Percentiles rank a stretch among this genome's conserved stretches.
phyloP scores from a whole-genome alignment of 2,797 vertebrate genomes.

The Cheirogaleus major region DNA sequence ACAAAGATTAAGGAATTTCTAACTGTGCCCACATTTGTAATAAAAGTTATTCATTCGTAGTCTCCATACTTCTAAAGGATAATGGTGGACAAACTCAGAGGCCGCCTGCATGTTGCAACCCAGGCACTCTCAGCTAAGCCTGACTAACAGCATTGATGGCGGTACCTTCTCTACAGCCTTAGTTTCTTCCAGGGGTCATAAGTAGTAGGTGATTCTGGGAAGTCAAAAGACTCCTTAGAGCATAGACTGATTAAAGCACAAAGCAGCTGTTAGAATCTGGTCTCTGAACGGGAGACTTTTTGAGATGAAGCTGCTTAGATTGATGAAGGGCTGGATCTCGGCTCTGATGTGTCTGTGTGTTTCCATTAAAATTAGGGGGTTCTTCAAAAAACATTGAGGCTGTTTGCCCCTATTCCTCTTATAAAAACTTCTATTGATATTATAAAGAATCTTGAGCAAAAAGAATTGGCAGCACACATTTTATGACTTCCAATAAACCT shows the following conservation, averaged over 20 bases:
- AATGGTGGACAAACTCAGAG: neutral
- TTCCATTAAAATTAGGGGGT: neutral
- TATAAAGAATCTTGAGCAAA: neutral
- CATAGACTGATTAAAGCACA: neutral
- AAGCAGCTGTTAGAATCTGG: neutral
- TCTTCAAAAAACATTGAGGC: neutral
- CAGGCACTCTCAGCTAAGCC: neutral
- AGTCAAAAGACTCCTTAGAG: neutral
- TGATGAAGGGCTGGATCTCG: neutral
- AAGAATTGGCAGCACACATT: neutral
- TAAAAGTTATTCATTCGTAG: neutral
- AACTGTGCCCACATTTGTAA: neutral
- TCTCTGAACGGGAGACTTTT: neutral
- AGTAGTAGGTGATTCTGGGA: neutral
- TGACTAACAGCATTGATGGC: too few relatives aligned
- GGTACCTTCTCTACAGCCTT: neutral
- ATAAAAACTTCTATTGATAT: neutral
- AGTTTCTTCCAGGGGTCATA: neutral
- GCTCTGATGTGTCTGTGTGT: too few relatives aligned
- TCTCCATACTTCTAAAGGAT: neutral
- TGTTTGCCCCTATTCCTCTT: neutral
- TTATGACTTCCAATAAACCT: neutral
- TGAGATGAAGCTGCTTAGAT: neutral
- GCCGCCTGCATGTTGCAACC: neutral
- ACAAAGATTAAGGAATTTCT: neutral